Evolutionary conservation across 2,797 vertebrate genomes (phyloP), one percentile per base, ranked within the genome.

Genomic region (Manis javanica): DNA sequence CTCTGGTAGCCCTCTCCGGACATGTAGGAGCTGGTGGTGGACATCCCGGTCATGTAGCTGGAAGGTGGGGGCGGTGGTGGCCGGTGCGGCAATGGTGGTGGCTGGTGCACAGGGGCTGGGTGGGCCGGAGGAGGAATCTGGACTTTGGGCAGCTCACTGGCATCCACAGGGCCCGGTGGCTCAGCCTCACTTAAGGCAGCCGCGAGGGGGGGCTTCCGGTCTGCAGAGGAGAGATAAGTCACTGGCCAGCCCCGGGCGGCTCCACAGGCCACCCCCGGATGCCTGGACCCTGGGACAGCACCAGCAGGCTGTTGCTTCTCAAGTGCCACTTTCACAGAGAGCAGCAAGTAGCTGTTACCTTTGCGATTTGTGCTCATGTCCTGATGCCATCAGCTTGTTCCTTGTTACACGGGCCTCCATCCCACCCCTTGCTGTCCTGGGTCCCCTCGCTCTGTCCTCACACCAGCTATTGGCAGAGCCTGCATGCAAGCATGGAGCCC

Each of bases 21-120:
- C 99, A 99, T 99, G 95, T 99, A 99, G 11, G 99, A 99, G 98
- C 99, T 99, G 96, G 99, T 99, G 77, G 99, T 99, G 87, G 99
- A 99, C 99, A 99, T 99, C 72, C 99, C 99, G 3, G 99, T 99
- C 13, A 99, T 99, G 11, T 99, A 99, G 98, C 99, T 99, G 98
- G 99, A 99, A 93, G 98, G 99, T 0, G 99, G 99, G 0, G 99
- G 99, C 0, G 98, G 99, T 0, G 98, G 98, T 0, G 99, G 99
- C 18, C 99, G 99, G 83, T 99, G 99, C 0, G 99, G 99, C 72
- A 99, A 98, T 8, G 99, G 99, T 0, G 99, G 99, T 15, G 99
- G 99, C 93, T 99, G 99, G 95, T 99, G 99, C 18, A 99, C 99
- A 0, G 99, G 99, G 13, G 99, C 99, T 8, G 99, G 99, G 94